phyloP scores from a whole-genome alignment of 2,888 invertebrate genomes.

The Argyra leucocephala region DNA sequence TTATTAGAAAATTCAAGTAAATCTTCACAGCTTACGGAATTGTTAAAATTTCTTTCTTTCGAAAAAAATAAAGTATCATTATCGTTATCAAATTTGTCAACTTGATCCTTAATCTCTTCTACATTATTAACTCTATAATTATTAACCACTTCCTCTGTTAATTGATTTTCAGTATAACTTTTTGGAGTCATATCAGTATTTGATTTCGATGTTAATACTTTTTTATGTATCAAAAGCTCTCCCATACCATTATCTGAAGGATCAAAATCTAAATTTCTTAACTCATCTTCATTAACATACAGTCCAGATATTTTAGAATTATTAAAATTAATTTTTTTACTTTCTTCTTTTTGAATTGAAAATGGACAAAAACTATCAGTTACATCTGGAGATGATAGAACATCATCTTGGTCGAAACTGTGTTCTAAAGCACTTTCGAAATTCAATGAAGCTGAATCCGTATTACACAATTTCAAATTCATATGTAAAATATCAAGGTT shows the following conservation, averaged over 20 bases:
- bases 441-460: constrained; percentile 41
- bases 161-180: neutral
- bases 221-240: constrained; percentile 26
- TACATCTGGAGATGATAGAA: constrained; percentile 40
- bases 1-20: constrained; percentile 77
- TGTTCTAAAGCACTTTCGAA: constrained; percentile 43
- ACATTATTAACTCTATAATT: neutral
- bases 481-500: constrained; percentile 15
- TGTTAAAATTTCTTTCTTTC: constrained; percentile 38
- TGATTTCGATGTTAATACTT: constrained; percentile 14
- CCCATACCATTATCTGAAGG: constrained; percentile 29
- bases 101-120: neutral
- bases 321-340: constrained; percentile 34
- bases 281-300: constrained; percentile 38
- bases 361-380: constrained; percentile 42
- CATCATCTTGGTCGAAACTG: constrained; percentile 34
- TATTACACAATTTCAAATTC: constrained; percentile 16
- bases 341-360: constrained; percentile 40
- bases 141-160: neutral
- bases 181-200: neutral
- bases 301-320: constrained; percentile 34
- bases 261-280: constrained; percentile 32
- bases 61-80: neutral
- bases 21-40: constrained; percentile 86
- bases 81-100: neutral